Percentiles rank a stretch among this genome's conserved stretches.
Evolutionary conservation across 2,888 invertebrate species (phyloP).

Genomic region (Chromoteleia sp.): DNA sequence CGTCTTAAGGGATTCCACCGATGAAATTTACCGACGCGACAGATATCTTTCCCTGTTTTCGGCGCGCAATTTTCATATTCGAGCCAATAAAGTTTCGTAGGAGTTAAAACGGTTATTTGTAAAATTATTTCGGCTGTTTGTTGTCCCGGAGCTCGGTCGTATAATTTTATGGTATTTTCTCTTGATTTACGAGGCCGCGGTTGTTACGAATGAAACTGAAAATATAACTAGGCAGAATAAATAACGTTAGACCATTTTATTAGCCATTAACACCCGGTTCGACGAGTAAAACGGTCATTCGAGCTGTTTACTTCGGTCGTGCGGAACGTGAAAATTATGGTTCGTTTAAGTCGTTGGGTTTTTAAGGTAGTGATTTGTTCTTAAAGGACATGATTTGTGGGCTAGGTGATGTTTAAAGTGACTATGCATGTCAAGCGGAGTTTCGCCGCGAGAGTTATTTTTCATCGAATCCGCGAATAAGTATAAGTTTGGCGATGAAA

Average conservation of each 20-base stretch:
- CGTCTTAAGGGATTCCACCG: neutral
- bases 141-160: too few species aligned
- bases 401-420: neutral
- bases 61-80: constrained; percentile 22
- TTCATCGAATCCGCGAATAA: constrained; percentile 25
- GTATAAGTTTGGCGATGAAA: constrained; percentile 52
- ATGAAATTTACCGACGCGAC: constrained; percentile 8
- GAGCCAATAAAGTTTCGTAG: constrained; percentile 17
- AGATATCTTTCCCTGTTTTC: constrained; percentile 16
- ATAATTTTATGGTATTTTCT: too few species aligned
- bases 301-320: constrained; percentile 8
- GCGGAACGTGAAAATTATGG: constrained; percentile 10
- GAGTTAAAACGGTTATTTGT: neutral
- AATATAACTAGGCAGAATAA: neutral
- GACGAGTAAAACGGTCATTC: constrained; percentile 1
- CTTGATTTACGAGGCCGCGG: too few species aligned
- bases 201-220: too few species aligned
- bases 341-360: neutral
- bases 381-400: constrained; percentile 16
- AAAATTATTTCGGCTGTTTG: constrained; percentile 2
- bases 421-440: constrained; percentile 10
- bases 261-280: constrained; percentile 7
- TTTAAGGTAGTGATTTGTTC: constrained; percentile 12
- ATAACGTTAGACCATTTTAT: neutral
- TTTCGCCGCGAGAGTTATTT: constrained; percentile 14